phyloP scores from a whole-genome alignment of 2,113 vertebrate species.

The Chamaetylas fuelleborni region DNA sequence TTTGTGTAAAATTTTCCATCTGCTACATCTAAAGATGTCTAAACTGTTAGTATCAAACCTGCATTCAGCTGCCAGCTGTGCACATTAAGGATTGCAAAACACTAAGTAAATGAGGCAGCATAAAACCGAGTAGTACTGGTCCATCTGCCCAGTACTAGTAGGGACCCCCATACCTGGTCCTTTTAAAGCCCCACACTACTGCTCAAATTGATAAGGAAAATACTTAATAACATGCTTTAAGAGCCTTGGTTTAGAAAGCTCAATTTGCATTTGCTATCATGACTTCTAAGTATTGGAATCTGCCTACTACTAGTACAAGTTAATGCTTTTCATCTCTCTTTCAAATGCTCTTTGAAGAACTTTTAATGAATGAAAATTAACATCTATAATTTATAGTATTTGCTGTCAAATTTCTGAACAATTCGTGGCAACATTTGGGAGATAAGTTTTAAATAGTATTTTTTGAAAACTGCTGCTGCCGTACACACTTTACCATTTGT shows the following conservation, averaged over 20 bases:
- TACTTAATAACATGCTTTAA: constrained; percentile 71
- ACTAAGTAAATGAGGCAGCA: constrained; percentile 85
- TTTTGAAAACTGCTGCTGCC: constrained; percentile 48
- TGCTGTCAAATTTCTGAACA: constrained; percentile 69
- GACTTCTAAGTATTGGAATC: constrained; percentile 70
- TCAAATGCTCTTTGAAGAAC: constrained; percentile 71
- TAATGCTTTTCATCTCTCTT: constrained; percentile 70
- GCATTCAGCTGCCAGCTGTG: constrained; percentile 88
- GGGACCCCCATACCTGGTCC: constrained; percentile 80
- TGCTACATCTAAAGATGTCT: constrained; percentile 89
- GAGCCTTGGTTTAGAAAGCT: constrained; percentile 65
- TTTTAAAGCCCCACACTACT: constrained; percentile 69
- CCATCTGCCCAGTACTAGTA: constrained; percentile 84
- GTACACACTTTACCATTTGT: constrained; percentile 28
- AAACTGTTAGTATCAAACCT: constrained; percentile 90
- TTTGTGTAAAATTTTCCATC: constrained; percentile 91
- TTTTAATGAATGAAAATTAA: constrained; percentile 74
- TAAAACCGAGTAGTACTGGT: constrained; percentile 82
- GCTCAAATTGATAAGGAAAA: constrained; percentile 70
- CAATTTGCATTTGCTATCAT: constrained; percentile 74
- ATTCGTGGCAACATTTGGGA: constrained; percentile 57
- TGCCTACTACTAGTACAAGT: constrained; percentile 67
- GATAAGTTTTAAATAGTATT: constrained; percentile 61
- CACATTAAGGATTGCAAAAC: constrained; percentile 88
- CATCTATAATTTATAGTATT: constrained; percentile 70